Evolutionary conservation across 1,140 invertebrate species (phyloP).

Genomic region (Procambarus virginalis): DNA sequence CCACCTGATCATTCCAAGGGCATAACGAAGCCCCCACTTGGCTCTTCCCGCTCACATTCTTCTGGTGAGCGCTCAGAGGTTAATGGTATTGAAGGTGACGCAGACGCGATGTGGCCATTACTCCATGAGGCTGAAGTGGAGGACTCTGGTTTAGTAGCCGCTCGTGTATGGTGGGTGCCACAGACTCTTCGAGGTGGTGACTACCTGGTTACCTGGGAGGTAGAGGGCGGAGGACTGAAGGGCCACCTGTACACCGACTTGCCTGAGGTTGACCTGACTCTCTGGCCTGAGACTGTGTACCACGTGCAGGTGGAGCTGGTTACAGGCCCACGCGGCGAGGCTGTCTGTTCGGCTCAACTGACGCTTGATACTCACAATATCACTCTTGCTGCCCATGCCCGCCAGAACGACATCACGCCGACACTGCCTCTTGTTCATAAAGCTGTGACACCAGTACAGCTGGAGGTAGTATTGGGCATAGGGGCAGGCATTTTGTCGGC

Average conservation of each 20-base stretch:
- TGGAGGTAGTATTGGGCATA: constrained; percentile 34
- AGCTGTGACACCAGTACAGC: constrained; percentile 16
- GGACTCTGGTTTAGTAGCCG: constrained; percentile 63
- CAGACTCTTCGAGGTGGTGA: constrained; percentile 73
- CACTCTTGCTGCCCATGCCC: constrained; percentile 45
- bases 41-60: background rate
- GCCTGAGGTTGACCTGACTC: constrained; percentile 83
- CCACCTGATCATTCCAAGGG: constrained; percentile 24
- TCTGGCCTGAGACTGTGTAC: constrained; percentile 87
- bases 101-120: constrained; percentile 34
- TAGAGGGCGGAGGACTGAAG: constrained; percentile 86
- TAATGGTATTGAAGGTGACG: constrained; percentile 37
- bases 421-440: constrained; percentile 52
- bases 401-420: constrained; percentile 40
- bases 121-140: constrained; percentile 47
- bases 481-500: constrained; percentile 44
- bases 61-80: constrained; percentile 20
- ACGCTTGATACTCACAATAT: constrained; percentile 70
- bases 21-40: constrained; percentile 25
- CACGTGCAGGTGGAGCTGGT: constrained; percentile 80
- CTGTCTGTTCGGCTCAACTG: constrained; percentile 65
- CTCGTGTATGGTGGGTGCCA: constrained; percentile 71
- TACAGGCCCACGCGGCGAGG: constrained; percentile 66
- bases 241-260: constrained; percentile 87
- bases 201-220: constrained; percentile 88